Base-by-base conservation (phyloP, 1,140 invertebrate genomes). In the Drosophila eugracilis region DNA sequence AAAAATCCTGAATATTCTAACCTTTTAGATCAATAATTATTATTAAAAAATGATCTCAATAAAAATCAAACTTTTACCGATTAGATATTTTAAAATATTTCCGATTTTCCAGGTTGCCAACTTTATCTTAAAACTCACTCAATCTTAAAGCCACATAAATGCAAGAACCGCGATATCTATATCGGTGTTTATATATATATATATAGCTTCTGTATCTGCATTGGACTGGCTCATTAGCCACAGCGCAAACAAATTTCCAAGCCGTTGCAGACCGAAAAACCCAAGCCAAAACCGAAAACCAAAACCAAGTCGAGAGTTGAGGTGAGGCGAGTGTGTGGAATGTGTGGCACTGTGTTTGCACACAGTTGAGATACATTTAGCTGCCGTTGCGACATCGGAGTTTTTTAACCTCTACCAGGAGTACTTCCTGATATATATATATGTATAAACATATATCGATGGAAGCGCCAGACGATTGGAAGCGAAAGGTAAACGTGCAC, bases 191-290 rank as follows among this genome's bases (percentile, higher is more conserved):
- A 45, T 50, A 36, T 52, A 49, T 69, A 58, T 39, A 44, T 50
- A 39, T 55, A 48, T 69, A 58, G 66, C 54, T 60, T 72, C 58
- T 66, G 75, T 78, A 83, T 73, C 79, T 77, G 67, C 71, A 78
- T 78, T 70, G 74, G 74, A 54, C 48, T 78, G 75, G 79, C 78
- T 83, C 78, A 83, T 83, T 83, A 83, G 78, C 79, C 78, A 59
- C 78, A 83, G 78, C 62, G 75, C 72, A 83, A 83, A 83, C 78
- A 83, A 78, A 83, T 83, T 78, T 71, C 42, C 42, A 30, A 67
- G 73, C 52, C 55, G 57, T 48, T 60, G 50, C 69, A 74, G 32
- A 65, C 67, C 67, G 48, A 41, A 55, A 55, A 76, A 24, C 37
- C 24, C 32, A 45, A 47, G 14, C 30, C 70, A 30, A 15, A 48